Percentiles rank a stretch among this genome's conserved stretches.
Conservation (phyloP, 2,113 vertebrate genomes). For the Thymallus thymallus region DNA sequence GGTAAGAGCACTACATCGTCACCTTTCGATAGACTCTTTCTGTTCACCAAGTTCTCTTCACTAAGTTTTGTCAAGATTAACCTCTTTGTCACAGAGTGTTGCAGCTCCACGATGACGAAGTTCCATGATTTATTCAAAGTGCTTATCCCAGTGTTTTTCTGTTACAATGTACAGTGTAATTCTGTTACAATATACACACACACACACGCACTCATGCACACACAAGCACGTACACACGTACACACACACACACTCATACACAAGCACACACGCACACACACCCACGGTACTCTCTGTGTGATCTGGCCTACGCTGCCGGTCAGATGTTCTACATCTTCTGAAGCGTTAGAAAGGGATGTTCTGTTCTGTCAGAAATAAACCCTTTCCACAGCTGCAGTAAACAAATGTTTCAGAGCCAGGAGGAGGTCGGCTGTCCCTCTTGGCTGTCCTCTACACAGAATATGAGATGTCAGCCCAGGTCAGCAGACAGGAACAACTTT, state of each 20-base stretch:
- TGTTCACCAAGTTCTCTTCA: too few relatives aligned
- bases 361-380: slow-evolving; percentile 30
- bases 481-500: slow-evolving; percentile 13
- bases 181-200: too few relatives aligned
- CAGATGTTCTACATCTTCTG: slow-evolving; percentile 35
- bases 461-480: slow-evolving; percentile 34
- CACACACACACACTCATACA: slow-evolving; percentile 22
- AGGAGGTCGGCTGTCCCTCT: not conserved
- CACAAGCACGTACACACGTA: slow-evolving; percentile 8
- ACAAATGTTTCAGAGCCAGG: slow-evolving; percentile 19
- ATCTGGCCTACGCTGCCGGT: not conserved
- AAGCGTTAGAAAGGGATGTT: slow-evolving; percentile 11
- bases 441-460: slow-evolving; percentile 31
- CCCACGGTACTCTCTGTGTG: not conserved
- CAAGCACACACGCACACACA: slow-evolving; percentile 10
- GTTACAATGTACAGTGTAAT: too few relatives aligned
- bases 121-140: too few relatives aligned
- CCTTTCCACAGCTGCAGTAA: slow-evolving; percentile 40
- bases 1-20: slow-evolving; percentile 51
- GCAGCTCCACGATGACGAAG: not conserved
- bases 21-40: not conserved
- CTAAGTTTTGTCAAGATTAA: slow-evolving; percentile 14
- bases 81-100: slow-evolving; percentile 24
- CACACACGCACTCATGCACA: too few relatives aligned
- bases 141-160: too few relatives aligned